A percentile compares a stretch with the other conserved stretches of the same genome.
phyloP scores from a whole-genome alignment of 2,888 invertebrate species.

The Sylvicola cinctus region DNA sequence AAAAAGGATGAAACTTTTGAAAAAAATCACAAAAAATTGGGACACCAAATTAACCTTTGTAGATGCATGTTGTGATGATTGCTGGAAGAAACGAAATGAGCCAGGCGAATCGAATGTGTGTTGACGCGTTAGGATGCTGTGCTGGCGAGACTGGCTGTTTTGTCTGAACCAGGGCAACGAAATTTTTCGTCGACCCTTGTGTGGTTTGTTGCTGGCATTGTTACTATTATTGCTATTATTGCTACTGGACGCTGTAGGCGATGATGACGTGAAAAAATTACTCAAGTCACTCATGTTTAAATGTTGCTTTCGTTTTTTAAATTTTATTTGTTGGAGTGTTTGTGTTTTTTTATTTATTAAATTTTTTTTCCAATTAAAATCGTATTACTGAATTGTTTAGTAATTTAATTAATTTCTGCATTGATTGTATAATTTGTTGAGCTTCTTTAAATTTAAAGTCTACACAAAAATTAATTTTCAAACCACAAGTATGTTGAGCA shows the following conservation, averaged over 20 bases:
- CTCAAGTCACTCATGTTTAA: conserved; percentile 4
- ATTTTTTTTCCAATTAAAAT: background rate
- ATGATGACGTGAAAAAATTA: conserved; percentile 3
- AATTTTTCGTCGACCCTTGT: conserved; percentile 64
- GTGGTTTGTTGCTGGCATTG: conserved; percentile 23
- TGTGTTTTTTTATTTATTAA: background rate
- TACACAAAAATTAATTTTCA: too few relatives aligned
- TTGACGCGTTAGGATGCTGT: conserved; percentile 58
- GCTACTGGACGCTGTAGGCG: background rate
- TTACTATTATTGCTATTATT: conserved; percentile 6
- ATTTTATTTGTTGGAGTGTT: background rate
- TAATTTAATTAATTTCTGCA: too few relatives aligned
- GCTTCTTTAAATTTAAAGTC: too few relatives aligned
- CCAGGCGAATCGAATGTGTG: conserved; percentile 82
- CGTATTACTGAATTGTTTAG: conserved; percentile 2
- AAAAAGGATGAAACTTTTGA: too few relatives aligned
- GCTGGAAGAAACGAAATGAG: conserved; percentile 59
- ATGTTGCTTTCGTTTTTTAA: background rate
- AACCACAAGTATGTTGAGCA: too few relatives aligned
- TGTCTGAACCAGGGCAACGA: conserved; percentile 81
- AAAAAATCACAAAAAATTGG: too few relatives aligned
- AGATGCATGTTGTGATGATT: conserved; percentile 18
- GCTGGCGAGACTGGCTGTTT: conserved; percentile 50
- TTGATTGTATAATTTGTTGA: too few relatives aligned
- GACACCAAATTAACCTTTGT: too few relatives aligned